Evolutionary conservation across 2,888 invertebrate genomes (phyloP), one percentile per base, ranked within the genome.

Genomic region (Sesamia inferens): DNA sequence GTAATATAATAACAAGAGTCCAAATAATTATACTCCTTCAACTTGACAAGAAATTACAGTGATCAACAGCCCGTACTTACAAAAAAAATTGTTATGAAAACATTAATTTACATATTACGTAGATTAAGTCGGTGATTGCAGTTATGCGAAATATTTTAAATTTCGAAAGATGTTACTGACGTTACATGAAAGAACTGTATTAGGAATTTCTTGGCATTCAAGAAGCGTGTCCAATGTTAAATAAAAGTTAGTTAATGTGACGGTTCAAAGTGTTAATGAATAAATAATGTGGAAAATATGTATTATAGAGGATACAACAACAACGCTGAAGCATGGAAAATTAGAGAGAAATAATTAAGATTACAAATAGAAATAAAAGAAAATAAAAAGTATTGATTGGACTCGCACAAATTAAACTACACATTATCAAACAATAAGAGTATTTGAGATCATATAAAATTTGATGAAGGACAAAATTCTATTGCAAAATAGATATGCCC

Each of bases 51-150:
- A 67, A 67, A 81, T 77, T 61, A 81, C 64, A 58, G 66, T 54
- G 59, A 75, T 80, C 75, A 74, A 83, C 74, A 55, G 63, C 0
- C 31, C 8, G 63, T 58, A 65, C 65, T 69, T 58, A 63, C 71
- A 82, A 76, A 67, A 75, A 79, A 77, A 57, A 57, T 64, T 64
- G 61, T 84, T 85, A 81, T 74, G 75, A 78, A 79, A 81, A 79
- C 74, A 76, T 74, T 68, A 68, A 84, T 87, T 87, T 87, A 80
- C 85, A 88, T 88, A 82, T 80, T 80, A 76, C 66, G 73, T 68
- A 82, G 76, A 87, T 88, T 87, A 88, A 83, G 66, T 69, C 67
- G 39, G 66, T 48, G 78, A 86, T 86, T 82, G 83, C 86, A 71
- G 84, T 82, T 82, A 86, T 84, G 73, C 84, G 83, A 76, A 85